A percentile compares a stretch with the other conserved stretches of the same genome.
Evolutionary conservation across 1,140 invertebrate genomes (phyloP).

Genomic region (Atta colombica): DNA sequence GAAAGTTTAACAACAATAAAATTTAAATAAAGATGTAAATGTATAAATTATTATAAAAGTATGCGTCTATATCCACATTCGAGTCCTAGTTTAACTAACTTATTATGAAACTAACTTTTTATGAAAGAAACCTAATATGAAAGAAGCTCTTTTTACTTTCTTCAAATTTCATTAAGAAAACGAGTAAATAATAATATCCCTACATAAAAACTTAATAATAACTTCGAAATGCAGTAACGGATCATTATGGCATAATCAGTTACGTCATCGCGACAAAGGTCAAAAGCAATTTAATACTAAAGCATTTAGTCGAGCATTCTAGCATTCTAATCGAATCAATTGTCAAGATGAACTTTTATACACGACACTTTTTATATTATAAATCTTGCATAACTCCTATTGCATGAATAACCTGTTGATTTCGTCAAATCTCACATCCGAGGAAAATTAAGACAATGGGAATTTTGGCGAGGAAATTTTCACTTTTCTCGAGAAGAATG

Average conservation of each 20-base stretch:
- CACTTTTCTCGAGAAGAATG: neutral
- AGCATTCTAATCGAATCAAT: neutral
- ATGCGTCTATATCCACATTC: neutral
- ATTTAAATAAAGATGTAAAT: neutral
- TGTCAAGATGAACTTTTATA: neutral
- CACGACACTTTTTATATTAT: neutral
- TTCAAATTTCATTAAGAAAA: neutral
- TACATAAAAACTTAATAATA: neutral
- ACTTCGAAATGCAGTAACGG: neutral
- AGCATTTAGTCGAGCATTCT: neutral
- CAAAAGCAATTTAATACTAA: neutral
- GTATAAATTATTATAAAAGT: neutral
- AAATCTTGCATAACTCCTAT: neutral
- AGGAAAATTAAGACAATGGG: neutral
- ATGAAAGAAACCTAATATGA: neutral
- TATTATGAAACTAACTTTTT: neutral
- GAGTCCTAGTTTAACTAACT: neutral
- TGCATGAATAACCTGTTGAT: neutral
- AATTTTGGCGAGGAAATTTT: slow-evolving; percentile 18
- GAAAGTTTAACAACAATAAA: neutral
- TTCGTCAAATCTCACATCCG: neutral
- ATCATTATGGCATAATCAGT: neutral
- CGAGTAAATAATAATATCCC: neutral
- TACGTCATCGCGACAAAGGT: neutral
- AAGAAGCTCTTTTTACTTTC: neutral